A percentile compares a stretch with the other conserved stretches of the same genome.
Evolutionary conservation across 1,140 invertebrate species (phyloP).

Genomic region (Aphidius gifuensis): DNA sequence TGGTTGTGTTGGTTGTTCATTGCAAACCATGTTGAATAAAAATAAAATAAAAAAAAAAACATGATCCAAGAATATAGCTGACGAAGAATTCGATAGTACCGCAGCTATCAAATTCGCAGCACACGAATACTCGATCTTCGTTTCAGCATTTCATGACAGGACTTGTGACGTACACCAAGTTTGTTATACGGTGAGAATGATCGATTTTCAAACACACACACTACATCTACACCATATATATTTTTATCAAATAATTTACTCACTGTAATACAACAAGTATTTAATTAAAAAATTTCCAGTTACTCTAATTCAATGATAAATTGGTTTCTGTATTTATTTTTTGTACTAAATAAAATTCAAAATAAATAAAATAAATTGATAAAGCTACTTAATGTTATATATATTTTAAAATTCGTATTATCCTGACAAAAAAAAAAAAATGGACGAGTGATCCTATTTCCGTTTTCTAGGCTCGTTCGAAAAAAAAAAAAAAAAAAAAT

Average conservation of each 20-base stretch:
- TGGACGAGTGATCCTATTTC: conserved; percentile 33
- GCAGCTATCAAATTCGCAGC: conserved; percentile 18
- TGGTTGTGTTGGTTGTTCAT: too few relatives aligned
- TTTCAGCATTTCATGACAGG: conserved; percentile 19
- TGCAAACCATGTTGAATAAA: too few relatives aligned
- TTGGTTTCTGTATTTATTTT: background rate
- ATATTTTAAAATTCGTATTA: background rate
- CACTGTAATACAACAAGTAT: conserved; percentile 1
- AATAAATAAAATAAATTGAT: conserved; percentile 1
- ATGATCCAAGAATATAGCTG: conserved; percentile 11
- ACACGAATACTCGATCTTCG: conserved; percentile 25
- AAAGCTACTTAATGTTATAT: conserved; percentile 1
- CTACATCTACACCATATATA: conserved; percentile 19
- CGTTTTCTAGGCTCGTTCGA: conserved; percentile 31
- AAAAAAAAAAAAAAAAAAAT: conserved; percentile 10
- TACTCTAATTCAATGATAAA: too few relatives aligned
- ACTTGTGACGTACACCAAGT: conserved; percentile 15
- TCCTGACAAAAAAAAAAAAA: background rate
- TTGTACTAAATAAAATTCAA: background rate
- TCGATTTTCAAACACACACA: conserved; percentile 18
- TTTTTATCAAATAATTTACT: conserved; percentile 23
- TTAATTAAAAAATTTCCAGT: too few relatives aligned
- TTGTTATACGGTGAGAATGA: conserved; percentile 8
- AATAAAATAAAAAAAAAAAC: conserved; percentile 1
- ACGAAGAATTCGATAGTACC: conserved; percentile 18